These are phyloP conservation scores for Ivindomyrus marchei DNA, from an alignment of 2,113 vertebrate species.

Conservation along the genomic window DNA sequence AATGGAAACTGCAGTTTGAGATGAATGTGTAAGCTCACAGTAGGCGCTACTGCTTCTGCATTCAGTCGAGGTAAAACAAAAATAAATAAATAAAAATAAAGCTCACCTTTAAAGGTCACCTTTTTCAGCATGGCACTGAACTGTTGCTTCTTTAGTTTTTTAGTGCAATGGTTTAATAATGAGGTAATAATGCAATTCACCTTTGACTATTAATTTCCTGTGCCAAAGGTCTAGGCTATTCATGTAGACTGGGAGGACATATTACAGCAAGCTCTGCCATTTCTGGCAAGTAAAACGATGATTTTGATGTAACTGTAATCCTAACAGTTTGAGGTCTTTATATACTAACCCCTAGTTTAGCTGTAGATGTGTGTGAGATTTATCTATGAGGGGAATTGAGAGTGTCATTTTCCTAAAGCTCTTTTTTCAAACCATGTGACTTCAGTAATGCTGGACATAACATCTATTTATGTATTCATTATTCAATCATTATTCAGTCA, in stretches of 20 bases:
- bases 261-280: neutral
- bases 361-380: neutral
- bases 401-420: neutral
- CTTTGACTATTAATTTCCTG: slow-evolving; percentile 1
- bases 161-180: slow-evolving; percentile 61
- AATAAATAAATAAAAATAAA: slow-evolving; percentile 29
- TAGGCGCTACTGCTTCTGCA: slow-evolving; percentile 70
- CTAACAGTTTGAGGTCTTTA: neutral
- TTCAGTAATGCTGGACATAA: neutral
- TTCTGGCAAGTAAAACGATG: neutral
- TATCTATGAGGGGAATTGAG: neutral
- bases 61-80: slow-evolving; percentile 34
- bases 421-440: neutral
- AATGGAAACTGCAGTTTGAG: neutral
- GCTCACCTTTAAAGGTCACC: slow-evolving; percentile 67
- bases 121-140: slow-evolving; percentile 46
- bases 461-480: neutral
- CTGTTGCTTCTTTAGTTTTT: slow-evolving; percentile 66
- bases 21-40: slow-evolving; percentile 63
- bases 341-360: neutral
- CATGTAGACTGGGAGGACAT: neutral
- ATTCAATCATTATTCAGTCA: neutral
- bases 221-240: neutral
- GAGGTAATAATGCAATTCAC: slow-evolving; percentile 41
- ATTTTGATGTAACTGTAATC: neutral